Evolutionary conservation across 2,888 invertebrate species (phyloP).

Genomic region (Athetis lepigone): DNA sequence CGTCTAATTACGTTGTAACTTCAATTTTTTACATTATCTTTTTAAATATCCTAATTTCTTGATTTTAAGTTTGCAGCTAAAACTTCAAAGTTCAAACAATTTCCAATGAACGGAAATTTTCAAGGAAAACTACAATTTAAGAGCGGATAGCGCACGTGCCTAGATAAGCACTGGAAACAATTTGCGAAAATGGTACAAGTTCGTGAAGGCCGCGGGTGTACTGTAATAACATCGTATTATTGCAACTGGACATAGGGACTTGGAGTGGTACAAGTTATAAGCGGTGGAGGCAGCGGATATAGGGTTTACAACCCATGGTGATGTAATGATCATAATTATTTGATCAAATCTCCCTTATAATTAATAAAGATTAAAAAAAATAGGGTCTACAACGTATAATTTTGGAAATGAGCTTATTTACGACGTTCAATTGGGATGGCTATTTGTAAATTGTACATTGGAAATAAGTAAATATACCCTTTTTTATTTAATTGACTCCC

Average conservation of each 20-base stretch:
- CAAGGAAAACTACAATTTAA: conserved; percentile 62
- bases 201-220: conserved; percentile 89
- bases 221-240: conserved; percentile 84
- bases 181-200: conserved; percentile 82
- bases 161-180: conserved; percentile 78
- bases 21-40: no score
- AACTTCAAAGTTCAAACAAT: conserved; percentile 32
- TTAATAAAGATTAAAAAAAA: no score
- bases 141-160: conserved; percentile 84
- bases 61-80: neutral
- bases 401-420: no score
- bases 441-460: no score
- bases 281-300: conserved; percentile 18
- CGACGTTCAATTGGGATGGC: no score
- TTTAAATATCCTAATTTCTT: neutral
- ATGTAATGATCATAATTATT: no score
- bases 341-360: no score
- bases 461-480: no score
- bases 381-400: no score
- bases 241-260: conserved; percentile 78
- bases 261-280: conserved; percentile 52
- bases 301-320: no score
- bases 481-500: no score
- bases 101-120: conserved; percentile 24
- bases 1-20: no score